Conservation (phyloP, 2,888 invertebrate species). For the Cryptocephalus moraei region DNA sequence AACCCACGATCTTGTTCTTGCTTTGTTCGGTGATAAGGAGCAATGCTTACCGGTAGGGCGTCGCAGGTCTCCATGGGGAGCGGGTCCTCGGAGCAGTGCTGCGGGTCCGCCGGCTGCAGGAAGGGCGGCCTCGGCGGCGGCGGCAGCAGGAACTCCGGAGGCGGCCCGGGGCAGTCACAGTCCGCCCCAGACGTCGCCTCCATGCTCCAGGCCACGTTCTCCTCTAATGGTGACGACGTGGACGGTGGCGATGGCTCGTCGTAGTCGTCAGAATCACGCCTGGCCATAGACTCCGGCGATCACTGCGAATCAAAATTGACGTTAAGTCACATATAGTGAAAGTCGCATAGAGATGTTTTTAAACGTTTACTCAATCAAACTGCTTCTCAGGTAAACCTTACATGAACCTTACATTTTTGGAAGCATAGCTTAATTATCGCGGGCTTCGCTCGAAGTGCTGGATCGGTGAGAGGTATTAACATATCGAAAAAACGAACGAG, state of each 20-base stretch:
- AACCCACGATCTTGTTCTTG: too few species aligned
- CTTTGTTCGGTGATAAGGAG: too few species aligned
- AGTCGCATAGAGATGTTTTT: too few species aligned
- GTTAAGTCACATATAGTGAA: too few species aligned
- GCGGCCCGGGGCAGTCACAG: slow-evolving; percentile 68
- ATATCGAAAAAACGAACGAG: too few species aligned
- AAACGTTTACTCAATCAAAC: background rate
- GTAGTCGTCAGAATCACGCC: background rate
- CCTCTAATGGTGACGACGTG: slow-evolving; percentile 13
- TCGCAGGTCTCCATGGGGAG: slow-evolving; percentile 65
- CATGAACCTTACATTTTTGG: too few species aligned
- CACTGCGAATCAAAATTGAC: too few species aligned
- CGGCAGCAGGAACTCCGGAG: slow-evolving; percentile 63
- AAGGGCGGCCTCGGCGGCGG: slow-evolving; percentile 67
- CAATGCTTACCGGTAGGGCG: slow-evolving; percentile 62
- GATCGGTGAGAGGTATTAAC: too few species aligned
- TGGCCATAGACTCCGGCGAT: background rate
- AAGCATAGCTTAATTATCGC: too few species aligned
- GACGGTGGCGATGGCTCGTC: slow-evolving; percentile 2
- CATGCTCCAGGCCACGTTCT: slow-evolving; percentile 45
- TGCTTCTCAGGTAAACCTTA: background rate
- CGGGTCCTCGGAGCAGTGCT: slow-evolving; percentile 61
- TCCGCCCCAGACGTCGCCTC: slow-evolving; percentile 60
- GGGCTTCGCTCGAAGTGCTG: too few species aligned
- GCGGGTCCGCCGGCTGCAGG: slow-evolving; percentile 51